phyloP scores from a whole-genome alignment of 2,888 invertebrate species.

The Alsophila aescularia region DNA sequence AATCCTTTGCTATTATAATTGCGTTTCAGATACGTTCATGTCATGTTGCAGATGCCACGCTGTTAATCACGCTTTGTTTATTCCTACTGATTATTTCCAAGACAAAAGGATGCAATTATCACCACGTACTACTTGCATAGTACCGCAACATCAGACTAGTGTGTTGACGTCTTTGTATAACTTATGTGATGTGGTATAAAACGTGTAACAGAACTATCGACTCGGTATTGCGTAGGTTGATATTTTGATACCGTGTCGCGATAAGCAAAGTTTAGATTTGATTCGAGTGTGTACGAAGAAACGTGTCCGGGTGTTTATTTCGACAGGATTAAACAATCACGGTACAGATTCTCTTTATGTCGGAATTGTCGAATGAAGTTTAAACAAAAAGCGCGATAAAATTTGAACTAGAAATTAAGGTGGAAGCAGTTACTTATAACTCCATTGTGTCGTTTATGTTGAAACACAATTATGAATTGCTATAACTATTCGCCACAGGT shows the following conservation, averaged over 20 bases:
- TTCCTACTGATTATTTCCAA: conserved; percentile 39
- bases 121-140: conserved; percentile 26
- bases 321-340: neutral
- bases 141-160: conserved; percentile 1
- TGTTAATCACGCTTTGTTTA: conserved; percentile 47
- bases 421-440: too few species aligned
- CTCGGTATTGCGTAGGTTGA: conserved; percentile 2
- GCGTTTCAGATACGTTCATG: conserved; percentile 20
- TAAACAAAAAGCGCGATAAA: too few species aligned
- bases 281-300: neutral
- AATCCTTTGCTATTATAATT: neutral
- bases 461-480: too few species aligned
- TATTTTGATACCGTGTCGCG: conserved; percentile 13
- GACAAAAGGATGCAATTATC: conserved; percentile 62
- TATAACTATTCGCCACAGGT: too few species aligned
- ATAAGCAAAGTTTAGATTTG: conserved; percentile 8
- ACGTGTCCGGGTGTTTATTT: conserved; percentile 16
- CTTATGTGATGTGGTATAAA: neutral
- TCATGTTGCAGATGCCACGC: conserved; percentile 34
- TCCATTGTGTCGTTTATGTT: too few species aligned
- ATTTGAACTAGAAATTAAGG: too few species aligned
- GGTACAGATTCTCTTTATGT: too few species aligned
- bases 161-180: neutral
- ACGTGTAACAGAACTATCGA: neutral
- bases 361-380: too few species aligned